A percentile compares a stretch with the other conserved stretches of the same genome.
These are phyloP conservation scores for Mesorhabditis sp. DNA, from an alignment of 2,888 invertebrate species.

Conservation along the genomic window DNA sequence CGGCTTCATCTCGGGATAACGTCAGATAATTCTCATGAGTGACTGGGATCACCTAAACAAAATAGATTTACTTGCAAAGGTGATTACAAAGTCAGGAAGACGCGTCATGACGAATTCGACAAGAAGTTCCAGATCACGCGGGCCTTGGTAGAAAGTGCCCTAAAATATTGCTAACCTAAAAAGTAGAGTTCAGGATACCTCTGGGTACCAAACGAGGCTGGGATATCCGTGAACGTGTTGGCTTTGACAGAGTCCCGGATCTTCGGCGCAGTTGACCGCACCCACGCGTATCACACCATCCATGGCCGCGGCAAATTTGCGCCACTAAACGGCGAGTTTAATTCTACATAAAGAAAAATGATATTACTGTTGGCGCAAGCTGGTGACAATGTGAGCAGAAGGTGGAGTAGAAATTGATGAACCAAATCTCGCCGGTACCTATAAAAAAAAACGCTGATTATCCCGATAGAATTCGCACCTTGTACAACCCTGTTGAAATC, in stretches of 20 bases:
- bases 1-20: conserved; percentile 31
- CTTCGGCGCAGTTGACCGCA: conserved; percentile 83
- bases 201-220: conserved; percentile 71
- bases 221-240: conserved; percentile 76
- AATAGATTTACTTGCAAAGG: not conserved
- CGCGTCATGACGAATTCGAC: conserved; percentile 69
- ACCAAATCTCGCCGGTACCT: conserved; percentile 68
- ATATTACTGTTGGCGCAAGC: conserved; percentile 70
- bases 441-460: not conserved
- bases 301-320: conserved; percentile 73
- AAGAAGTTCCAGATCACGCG: conserved; percentile 66
- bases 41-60: conserved; percentile 31
- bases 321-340: conserved; percentile 66
- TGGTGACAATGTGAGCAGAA: conserved; percentile 80
- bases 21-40: conserved; percentile 38
- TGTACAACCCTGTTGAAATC: conserved; percentile 70
- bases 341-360: not conserved
- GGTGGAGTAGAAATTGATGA: conserved; percentile 83
- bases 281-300: conserved; percentile 77
- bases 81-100: not conserved
- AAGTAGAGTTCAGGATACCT: conserved; percentile 57
- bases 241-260: conserved; percentile 74
- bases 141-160: conserved; percentile 67
- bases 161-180: conserved; percentile 56
- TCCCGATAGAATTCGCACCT: conserved; percentile 46